Percentiles rank a stretch among this genome's conserved stretches.
These are phyloP conservation scores for Microctenopoma steveboyesi DNA, from an alignment of 2,797 vertebrate species.

Conservation along the genomic window DNA sequence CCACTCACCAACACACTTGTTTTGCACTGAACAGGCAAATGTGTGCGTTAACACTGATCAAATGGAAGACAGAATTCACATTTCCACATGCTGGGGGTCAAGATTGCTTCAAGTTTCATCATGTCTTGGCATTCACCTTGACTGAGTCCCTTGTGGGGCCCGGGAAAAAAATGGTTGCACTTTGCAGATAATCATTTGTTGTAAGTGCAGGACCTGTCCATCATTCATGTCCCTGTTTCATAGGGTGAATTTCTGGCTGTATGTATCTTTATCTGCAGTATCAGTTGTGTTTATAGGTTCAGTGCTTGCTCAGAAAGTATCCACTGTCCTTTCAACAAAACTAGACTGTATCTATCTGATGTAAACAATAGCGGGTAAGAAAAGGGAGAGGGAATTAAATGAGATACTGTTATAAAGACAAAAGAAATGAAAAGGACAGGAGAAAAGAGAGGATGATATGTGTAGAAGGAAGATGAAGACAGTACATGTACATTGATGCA, in stretches of 20 bases:
- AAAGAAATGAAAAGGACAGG: slow-evolving; percentile 10
- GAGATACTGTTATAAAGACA: slow-evolving; percentile 7
- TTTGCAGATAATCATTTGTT: slow-evolving; percentile 67
- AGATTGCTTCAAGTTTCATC: slow-evolving; percentile 82
- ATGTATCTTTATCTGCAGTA: slow-evolving; percentile 43
- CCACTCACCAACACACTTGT: slow-evolving; percentile 16
- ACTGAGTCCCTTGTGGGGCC: slow-evolving; percentile 56
- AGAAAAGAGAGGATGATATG: slow-evolving; percentile 31
- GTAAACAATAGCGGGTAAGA: slow-evolving; percentile 15
- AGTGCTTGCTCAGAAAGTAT: slow-evolving; percentile 16
- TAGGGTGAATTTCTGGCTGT: slow-evolving; percentile 34
- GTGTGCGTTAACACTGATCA: slow-evolving; percentile 47
- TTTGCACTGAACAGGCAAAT: slow-evolving; percentile 52
- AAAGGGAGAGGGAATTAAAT: slow-evolving; percentile 38
- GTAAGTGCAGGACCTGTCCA: slow-evolving; percentile 57
- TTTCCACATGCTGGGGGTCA: slow-evolving; percentile 64
- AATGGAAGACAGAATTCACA: slow-evolving; percentile 43
- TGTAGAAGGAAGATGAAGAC: slow-evolving; percentile 42
- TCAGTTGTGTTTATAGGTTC: slow-evolving; percentile 51
- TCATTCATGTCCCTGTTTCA: slow-evolving; percentile 55
- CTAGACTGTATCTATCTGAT: slow-evolving; percentile 38
- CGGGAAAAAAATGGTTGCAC: slow-evolving; percentile 33
- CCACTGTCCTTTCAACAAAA: slow-evolving; percentile 56
- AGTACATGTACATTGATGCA: slow-evolving; percentile 30
- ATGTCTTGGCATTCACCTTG: slow-evolving; percentile 75